Evolutionary conservation across 2,113 vertebrate genomes (phyloP).

Genomic region (Megatriorchis doriae): DNA sequence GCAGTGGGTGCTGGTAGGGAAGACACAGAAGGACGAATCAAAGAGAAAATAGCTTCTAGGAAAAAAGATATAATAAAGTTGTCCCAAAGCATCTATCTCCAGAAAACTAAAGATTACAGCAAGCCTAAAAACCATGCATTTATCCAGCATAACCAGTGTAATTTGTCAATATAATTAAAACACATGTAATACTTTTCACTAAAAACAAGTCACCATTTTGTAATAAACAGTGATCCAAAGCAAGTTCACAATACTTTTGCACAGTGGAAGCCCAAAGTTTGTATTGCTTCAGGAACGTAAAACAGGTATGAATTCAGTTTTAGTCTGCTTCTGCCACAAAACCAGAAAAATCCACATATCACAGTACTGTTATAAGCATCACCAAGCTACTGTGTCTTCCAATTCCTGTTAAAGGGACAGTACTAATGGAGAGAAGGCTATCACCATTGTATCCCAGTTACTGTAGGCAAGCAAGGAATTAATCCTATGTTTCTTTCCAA

Average conservation of each 20-base stretch:
- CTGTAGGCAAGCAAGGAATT: background rate
- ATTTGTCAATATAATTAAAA: background rate
- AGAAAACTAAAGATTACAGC: background rate
- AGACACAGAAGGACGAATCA: background rate
- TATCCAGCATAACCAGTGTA: background rate
- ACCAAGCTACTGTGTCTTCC: background rate
- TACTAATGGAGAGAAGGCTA: background rate
- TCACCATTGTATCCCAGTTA: background rate
- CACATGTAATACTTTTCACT: background rate
- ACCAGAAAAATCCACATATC: background rate
- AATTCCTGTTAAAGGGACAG: background rate
- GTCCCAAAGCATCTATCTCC: background rate
- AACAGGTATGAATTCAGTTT: background rate
- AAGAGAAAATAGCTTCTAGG: background rate
- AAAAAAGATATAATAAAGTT: background rate
- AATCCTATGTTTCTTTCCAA: background rate
- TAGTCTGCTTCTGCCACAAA: background rate
- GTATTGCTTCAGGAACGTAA: background rate
- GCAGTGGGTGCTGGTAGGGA: background rate
- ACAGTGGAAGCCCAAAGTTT: background rate
- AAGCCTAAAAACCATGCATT: background rate
- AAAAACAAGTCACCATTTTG: background rate
- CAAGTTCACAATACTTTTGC: background rate
- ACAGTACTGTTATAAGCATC: background rate
- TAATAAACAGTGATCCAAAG: background rate